Percentiles rank a stretch among this genome's conserved stretches.
phyloP scores from a whole-genome alignment of 2,888 invertebrate genomes.

The Blera fallax region DNA sequence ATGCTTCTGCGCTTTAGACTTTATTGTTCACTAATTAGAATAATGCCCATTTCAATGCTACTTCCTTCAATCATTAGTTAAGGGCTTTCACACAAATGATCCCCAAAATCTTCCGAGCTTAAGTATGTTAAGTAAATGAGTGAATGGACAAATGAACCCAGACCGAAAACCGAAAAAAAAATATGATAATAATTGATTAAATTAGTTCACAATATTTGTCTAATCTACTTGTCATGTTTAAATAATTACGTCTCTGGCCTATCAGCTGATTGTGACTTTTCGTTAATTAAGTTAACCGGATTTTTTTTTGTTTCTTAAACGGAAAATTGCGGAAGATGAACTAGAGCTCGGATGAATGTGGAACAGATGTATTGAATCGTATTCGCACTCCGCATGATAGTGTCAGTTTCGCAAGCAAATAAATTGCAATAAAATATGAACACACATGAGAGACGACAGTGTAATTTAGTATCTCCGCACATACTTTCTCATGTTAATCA shows the following conservation, averaged over 20 bases:
- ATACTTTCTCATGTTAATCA: slow-evolving; percentile 61
- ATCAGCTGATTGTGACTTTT: slow-evolving; percentile 25
- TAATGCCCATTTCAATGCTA: not conserved
- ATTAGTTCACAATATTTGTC: not conserved
- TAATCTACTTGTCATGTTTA: slow-evolving; percentile 11
- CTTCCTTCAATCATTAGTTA: not conserved
- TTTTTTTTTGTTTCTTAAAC: not conserved
- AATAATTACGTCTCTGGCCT: not conserved
- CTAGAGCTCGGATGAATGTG: not conserved
- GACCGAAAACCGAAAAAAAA: not conserved
- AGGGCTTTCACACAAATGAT: not conserved
- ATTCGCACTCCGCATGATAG: not conserved
- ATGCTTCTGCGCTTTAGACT: not conserved
- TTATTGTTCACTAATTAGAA: not conserved
- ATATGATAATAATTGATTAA: not conserved
- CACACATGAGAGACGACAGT: slow-evolving; percentile 2
- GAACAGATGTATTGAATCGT: slow-evolving; percentile 1
- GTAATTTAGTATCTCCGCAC: slow-evolving; percentile 33
- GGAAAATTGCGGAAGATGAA: slow-evolving; percentile 5
- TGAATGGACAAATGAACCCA: not conserved
- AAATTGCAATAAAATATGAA: slow-evolving; percentile 29
- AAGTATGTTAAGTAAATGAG: slow-evolving; percentile 4
- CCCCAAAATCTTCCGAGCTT: not conserved
- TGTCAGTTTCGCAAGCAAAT: slow-evolving; percentile 23
- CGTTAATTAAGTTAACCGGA: not conserved